Evolutionary conservation across 1,140 invertebrate genomes (phyloP), one percentile per base, ranked within the genome.

Genomic region (Eubasilissa regina): DNA sequence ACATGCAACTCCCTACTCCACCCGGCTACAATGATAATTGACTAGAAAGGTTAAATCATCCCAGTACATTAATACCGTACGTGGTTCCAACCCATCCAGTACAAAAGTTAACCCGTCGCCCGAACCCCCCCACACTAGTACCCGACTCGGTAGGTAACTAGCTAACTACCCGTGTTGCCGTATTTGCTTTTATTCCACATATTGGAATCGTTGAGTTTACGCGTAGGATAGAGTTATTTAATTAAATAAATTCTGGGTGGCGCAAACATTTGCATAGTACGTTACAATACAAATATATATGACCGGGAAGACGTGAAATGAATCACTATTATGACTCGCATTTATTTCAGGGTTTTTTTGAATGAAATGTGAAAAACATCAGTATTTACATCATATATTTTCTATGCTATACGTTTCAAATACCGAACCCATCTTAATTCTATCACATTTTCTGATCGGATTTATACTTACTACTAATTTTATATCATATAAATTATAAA

Each of bases 61-160:
- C 35, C 70, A 35, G 70, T 73, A 73, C 70, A 73, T 73, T 73
- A 73, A 73, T 73, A 73, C 70, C 70, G 70, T 73, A 73, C 70
- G 70, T 73, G 70, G 47, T 25, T 73, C 35, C 48, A 55, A 56
- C 70, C 51, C 48, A 55, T 3, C 64, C 43, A 15, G 35, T 25
- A 35, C 60, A 43, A 25, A 25, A 19, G 21, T 43, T 43, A 35
- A 64, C 60, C 60, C 60, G n/a, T 25, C 48, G 11, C 19, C 60
- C 19, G 35, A 9, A 21, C 17, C 15, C 15, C 3, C 3, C 48
- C n/a, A n/a, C n/a, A n/a, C n/a, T n/a, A 15, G 15, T 21, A 25
- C 58, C 58, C 58, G 21, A 8, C 58, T 12, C 8, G 25, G 35
- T 64, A 64, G 60, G 60, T 43, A 64, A 64, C 60, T 64, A 64